phyloP scores from a whole-genome alignment of 2,113 vertebrate species.

The Hassar affinis region DNA sequence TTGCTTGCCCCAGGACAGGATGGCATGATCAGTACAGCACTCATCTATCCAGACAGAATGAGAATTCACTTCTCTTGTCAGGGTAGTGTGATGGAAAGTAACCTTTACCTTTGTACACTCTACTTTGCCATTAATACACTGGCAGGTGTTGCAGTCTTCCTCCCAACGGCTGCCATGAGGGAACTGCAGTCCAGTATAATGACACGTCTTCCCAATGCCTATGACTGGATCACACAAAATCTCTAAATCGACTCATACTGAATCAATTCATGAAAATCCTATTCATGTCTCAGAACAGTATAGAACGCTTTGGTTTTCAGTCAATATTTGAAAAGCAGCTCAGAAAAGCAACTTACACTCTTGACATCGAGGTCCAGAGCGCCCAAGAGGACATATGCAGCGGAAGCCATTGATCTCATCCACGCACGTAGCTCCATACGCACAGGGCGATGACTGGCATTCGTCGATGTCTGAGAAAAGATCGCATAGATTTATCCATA shows the following conservation, averaged over 20 bases:
- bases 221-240: slow-evolving; percentile 71
- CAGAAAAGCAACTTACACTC: slow-evolving; percentile 77
- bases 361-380: slow-evolving; percentile 85
- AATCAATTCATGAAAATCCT: background rate
- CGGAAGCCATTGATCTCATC: slow-evolving; percentile 93
- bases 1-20: background rate
- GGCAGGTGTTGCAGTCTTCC: slow-evolving; percentile 92
- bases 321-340: background rate
- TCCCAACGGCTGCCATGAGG: slow-evolving; percentile 88
- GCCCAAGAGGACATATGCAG: slow-evolving; percentile 87
- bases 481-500: background rate
- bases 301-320: background rate
- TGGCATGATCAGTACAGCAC: background rate
- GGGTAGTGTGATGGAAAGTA: background rate
- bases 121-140: slow-evolving; percentile 81
- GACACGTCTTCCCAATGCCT: slow-evolving; percentile 83
- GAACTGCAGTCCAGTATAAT: slow-evolving; percentile 80
- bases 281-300: background rate
- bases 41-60: background rate
- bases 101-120: slow-evolving; percentile 87
- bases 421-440: slow-evolving; percentile 91
- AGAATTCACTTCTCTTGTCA: background rate
- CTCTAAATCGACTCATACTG: background rate
- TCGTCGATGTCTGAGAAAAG: slow-evolving; percentile 84
- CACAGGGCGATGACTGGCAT: slow-evolving; percentile 93